A percentile compares a stretch with the other conserved stretches of the same genome.
Evolutionary conservation across 1,140 invertebrate genomes (phyloP).

Genomic region (Drosophila grimshawi): DNA sequence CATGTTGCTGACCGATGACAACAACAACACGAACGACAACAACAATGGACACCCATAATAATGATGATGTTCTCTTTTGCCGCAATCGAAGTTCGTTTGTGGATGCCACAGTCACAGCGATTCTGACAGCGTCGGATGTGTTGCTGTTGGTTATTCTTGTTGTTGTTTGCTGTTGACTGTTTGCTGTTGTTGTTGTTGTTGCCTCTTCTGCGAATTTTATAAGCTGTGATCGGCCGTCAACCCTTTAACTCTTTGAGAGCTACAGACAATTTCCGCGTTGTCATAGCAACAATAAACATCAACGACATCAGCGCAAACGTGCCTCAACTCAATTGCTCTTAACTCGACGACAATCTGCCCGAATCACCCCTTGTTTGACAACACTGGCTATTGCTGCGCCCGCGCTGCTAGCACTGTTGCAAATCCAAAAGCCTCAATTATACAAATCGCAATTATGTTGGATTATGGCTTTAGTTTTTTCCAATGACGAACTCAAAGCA

Average conservation of each 20-base stretch:
- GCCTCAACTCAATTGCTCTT: conserved; percentile 65
- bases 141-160: conserved; percentile 24
- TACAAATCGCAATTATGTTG: too few species aligned
- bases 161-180: conserved; percentile 33
- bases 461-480: too few species aligned
- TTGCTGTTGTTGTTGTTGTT: conserved; percentile 39
- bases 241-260: conserved; percentile 62
- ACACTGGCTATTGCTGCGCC: too few species aligned
- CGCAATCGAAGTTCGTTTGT: conserved; percentile 43
- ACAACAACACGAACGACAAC: conserved; percentile 23
- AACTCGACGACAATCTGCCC: conserved; percentile 70
- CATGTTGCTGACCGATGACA: conserved; percentile 48
- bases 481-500: too few species aligned
- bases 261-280: conserved; percentile 76
- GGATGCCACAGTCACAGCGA: conserved; percentile 42
- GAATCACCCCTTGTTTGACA: conserved; percentile 36
- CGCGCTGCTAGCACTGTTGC: too few species aligned
- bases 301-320: conserved; percentile 20
- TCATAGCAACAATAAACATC: conserved; percentile 69
- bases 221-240: conserved; percentile 46
- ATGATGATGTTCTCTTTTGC: conserved; percentile 67
- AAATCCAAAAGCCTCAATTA: too few species aligned
- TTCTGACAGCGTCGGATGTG: conserved; percentile 71
- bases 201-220: conserved; percentile 28
- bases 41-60: conserved; percentile 69